Evolutionary conservation across 2,797 vertebrate genomes (phyloP).

Genomic region (Rhadinocentrus ornatus): DNA sequence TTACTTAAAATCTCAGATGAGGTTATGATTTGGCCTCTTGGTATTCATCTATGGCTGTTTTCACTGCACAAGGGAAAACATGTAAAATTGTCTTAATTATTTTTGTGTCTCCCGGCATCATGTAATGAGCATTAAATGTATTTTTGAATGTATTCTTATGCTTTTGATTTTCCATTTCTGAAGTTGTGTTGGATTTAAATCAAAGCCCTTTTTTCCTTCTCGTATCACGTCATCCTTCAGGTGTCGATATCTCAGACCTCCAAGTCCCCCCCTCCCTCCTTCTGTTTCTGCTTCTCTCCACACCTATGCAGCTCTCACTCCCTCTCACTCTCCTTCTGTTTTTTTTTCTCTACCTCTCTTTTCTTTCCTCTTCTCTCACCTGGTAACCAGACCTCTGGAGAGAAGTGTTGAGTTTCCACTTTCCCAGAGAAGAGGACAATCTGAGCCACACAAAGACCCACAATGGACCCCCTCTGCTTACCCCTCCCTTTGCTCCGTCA

Average conservation of each 20-base stretch:
- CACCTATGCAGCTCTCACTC: constrained; percentile 64
- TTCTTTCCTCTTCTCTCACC: constrained; percentile 79
- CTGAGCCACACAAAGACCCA: constrained; percentile 81
- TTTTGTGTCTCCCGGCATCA: background rate
- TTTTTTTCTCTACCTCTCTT: constrained; percentile 46
- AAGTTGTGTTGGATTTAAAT: constrained; percentile 35
- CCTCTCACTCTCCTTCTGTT: constrained; percentile 51
- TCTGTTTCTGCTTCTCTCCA: constrained; percentile 60
- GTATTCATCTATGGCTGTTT: background rate
- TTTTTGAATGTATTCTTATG: constrained; percentile 36
- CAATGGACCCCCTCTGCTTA: constrained; percentile 79
- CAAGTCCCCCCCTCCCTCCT: constrained; percentile 42
- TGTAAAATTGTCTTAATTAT: background rate
- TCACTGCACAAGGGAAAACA: constrained; percentile 8
- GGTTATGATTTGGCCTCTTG: constrained; percentile 11
- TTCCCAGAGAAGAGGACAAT: constrained; percentile 86
- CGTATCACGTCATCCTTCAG: constrained; percentile 45
- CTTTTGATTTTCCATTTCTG: constrained; percentile 22
- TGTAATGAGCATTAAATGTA: background rate
- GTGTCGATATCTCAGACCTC: constrained; percentile 31
- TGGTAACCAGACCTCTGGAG: constrained; percentile 84
- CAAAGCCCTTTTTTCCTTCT: constrained; percentile 47
- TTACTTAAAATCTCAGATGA: constrained; percentile 21
- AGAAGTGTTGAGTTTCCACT: constrained; percentile 85
- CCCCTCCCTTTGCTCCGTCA: constrained; percentile 59